These are phyloP conservation scores for Hirudinaria manillensis DNA, from an alignment of 2,888 invertebrate species.

Conservation along the genomic window DNA sequence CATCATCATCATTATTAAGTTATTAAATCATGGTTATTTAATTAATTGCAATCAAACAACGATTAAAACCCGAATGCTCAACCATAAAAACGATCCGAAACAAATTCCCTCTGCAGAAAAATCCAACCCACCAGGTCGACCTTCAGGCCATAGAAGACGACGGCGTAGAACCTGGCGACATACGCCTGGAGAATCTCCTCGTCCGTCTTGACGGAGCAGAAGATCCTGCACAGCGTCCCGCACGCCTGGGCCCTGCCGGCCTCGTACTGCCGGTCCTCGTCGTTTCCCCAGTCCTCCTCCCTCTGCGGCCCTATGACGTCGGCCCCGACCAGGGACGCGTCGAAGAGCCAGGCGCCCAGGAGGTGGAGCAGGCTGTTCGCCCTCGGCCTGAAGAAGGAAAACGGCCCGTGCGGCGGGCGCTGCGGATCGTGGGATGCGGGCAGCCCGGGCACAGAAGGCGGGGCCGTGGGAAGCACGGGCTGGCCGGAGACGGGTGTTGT, in stretches of 20 bases:
- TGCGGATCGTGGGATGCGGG: conserved; percentile 31
- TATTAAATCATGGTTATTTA: too few relatives aligned
- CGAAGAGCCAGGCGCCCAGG: conserved; percentile 93
- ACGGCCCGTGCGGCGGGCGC: conserved; percentile 46
- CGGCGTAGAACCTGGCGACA: conserved; percentile 85
- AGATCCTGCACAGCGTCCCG: conserved; percentile 87
- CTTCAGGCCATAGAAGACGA: conserved; percentile 74
- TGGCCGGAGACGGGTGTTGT: background rate
- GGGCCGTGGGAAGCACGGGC: background rate
- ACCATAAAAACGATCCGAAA: too few relatives aligned
- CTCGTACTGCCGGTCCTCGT: conserved; percentile 46
- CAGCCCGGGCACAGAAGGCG: conserved; percentile 24
- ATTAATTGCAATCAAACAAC: too few relatives aligned
- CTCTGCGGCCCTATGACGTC: conserved; percentile 46
- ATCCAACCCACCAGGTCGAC: background rate
- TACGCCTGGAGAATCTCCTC: conserved; percentile 86
- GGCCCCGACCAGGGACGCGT: conserved; percentile 84
- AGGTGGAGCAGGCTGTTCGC: conserved; percentile 90
- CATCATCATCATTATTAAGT: too few relatives aligned
- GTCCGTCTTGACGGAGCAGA: conserved; percentile 88
- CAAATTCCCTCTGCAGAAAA: too few relatives aligned
- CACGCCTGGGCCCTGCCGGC: conserved; percentile 84
- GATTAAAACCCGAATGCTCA: too few relatives aligned
- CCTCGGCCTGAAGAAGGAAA: conserved; percentile 65
- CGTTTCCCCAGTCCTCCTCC: conserved; percentile 20